phyloP scores from a whole-genome alignment of 1,140 invertebrate genomes.

The Drosophila trapezifrons region DNA sequence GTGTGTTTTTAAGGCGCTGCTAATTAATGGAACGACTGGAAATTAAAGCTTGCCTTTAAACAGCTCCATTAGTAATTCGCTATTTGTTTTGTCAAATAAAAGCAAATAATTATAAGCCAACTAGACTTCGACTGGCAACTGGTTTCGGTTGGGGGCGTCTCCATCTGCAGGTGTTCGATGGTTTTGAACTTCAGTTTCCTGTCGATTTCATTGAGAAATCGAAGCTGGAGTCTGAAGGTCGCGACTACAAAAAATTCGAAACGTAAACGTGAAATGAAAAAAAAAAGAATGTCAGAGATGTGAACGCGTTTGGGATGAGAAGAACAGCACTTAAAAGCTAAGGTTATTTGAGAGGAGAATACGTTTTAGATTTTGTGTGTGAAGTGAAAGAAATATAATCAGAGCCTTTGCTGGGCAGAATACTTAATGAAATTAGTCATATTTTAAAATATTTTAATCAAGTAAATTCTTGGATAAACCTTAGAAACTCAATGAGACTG shows the following conservation, averaged over 20 bases:
- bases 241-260: conserved; percentile 15
- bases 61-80: conserved; percentile 49
- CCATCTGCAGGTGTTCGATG: conserved; percentile 28
- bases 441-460: too few species aligned
- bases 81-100: conserved; percentile 36
- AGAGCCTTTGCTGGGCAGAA: background rate
- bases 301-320: conserved; percentile 27
- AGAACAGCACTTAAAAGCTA: background rate
- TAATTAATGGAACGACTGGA: conserved; percentile 66
- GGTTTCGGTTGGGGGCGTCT: conserved; percentile 35
- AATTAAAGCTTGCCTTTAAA: conserved; percentile 21
- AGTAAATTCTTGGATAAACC: too few species aligned
- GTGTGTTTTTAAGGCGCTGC: conserved; percentile 8
- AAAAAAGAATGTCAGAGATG: conserved; percentile 30
- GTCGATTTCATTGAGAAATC: conserved; percentile 65
- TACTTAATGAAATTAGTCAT: background rate
- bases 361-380: background rate
- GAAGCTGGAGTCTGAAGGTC: conserved; percentile 60
- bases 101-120: conserved; percentile 33
- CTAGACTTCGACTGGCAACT: conserved; percentile 32
- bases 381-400: background rate
- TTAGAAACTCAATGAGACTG: too few species aligned
- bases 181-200: conserved; percentile 40
- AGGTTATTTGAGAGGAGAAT: background rate
- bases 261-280: conserved; percentile 10